phyloP scores from a whole-genome alignment of 2,797 vertebrate species.

The Pelodytes ibericus region DNA sequence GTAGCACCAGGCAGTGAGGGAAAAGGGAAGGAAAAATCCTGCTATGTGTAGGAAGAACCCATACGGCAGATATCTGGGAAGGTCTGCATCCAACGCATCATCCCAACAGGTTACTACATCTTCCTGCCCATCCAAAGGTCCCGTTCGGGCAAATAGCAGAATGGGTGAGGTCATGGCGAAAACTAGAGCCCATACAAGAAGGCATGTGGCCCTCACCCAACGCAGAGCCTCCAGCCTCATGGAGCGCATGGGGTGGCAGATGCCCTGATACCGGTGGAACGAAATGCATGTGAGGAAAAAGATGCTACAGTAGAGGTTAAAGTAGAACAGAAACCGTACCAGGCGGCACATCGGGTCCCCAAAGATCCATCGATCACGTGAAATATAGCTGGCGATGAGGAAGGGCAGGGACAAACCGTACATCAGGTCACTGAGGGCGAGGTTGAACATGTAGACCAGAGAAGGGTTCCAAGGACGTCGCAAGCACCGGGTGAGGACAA shows the following conservation, averaged over 20 bases:
- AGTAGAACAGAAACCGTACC: conserved; percentile 84
- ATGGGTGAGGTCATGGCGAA: conserved; percentile 80
- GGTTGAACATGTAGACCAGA: conserved; percentile 84
- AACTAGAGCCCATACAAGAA: conserved; percentile 79
- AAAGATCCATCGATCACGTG: conserved; percentile 81
- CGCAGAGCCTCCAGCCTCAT: conserved; percentile 79
- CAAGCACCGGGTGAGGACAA: conserved; percentile 75
- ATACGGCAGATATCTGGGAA: conserved; percentile 79
- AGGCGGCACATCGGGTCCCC: conserved; percentile 85
- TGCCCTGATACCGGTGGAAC: conserved; percentile 78
- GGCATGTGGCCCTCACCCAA: conserved; percentile 74
- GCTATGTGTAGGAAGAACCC: conserved; percentile 78
- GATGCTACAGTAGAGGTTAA: conserved; percentile 84
- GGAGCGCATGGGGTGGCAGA: conserved; percentile 82
- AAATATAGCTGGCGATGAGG: conserved; percentile 81
- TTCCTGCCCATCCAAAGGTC: conserved; percentile 38
- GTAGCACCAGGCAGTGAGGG: conserved; percentile 83
- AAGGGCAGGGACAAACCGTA: conserved; percentile 82
- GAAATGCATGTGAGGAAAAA: conserved; percentile 86
- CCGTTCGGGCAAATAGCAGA: conserved; percentile 80
- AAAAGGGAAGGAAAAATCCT: conserved; percentile 80
- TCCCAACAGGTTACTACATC: conserved; percentile 66
- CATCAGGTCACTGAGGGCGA: conserved; percentile 84
- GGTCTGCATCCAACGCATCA: conserved; percentile 78
- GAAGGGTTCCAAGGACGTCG: conserved; percentile 77